phyloP scores from a whole-genome alignment of 2,888 invertebrate genomes.

The Pteria penguin region DNA sequence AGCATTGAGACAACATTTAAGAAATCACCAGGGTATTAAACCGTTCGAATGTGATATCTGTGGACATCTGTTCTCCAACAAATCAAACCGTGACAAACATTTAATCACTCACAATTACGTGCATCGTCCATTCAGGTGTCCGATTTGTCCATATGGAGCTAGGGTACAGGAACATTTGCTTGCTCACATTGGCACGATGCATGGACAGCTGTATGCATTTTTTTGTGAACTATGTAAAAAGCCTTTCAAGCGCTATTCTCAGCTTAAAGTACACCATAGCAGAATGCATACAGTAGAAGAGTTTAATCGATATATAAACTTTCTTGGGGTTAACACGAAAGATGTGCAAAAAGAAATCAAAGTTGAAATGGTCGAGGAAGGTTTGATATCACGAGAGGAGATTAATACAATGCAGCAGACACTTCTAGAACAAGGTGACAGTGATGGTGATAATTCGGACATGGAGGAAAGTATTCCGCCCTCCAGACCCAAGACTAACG shows the following conservation, averaged over 20 bases:
- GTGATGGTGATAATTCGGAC: neutral
- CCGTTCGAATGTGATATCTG: constrained; percentile 65
- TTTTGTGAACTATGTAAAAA: constrained; percentile 67
- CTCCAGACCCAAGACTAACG: neutral
- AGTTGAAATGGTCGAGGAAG: constrained; percentile 10
- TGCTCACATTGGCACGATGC: constrained; percentile 64
- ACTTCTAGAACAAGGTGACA: too few relatives aligned
- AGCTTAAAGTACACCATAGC: constrained; percentile 58
- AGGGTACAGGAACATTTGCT: constrained; percentile 57
- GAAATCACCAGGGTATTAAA: constrained; percentile 54
- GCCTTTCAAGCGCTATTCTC: constrained; percentile 61
- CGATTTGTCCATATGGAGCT: constrained; percentile 65
- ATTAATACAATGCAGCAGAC: neutral
- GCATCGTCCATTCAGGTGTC: constrained; percentile 61
- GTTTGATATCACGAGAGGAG: neutral
- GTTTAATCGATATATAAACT: neutral
- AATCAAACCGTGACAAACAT: constrained; percentile 56
- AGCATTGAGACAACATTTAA: constrained; percentile 56
- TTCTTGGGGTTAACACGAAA: neutral
- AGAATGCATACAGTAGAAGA: constrained; percentile 57
- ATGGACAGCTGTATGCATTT: constrained; percentile 61
- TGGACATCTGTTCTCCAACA: constrained; percentile 47
- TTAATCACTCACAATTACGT: constrained; percentile 57
- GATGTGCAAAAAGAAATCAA: neutral
- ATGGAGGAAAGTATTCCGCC: neutral